Conservation (phyloP, 1,140 invertebrate species). For the Pantala flavescens region DNA sequence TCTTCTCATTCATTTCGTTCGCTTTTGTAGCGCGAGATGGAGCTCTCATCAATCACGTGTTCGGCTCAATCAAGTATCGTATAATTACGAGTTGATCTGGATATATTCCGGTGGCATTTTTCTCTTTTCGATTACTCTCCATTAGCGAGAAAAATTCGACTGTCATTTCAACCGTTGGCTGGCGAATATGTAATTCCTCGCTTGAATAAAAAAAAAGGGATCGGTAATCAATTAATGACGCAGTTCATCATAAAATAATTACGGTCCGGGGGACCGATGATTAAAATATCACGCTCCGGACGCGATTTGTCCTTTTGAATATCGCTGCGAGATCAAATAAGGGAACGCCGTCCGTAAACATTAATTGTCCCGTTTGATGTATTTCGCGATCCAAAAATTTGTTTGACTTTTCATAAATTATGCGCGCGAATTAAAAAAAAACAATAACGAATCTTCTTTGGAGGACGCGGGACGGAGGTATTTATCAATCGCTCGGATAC, state of each 20-base stretch:
- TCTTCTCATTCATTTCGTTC: neutral
- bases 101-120: slow-evolving; percentile 9
- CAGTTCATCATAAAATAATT: neutral
- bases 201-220: neutral
- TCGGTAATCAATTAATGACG: slow-evolving; percentile 1
- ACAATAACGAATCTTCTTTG: no score
- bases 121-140: slow-evolving; percentile 9
- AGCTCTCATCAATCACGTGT: neutral
- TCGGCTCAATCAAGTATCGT: neutral
- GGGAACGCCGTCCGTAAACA: no score
- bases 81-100: slow-evolving; percentile 9
- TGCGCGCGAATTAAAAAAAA: no score
- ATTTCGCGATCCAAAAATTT: no score
- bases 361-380: no score
- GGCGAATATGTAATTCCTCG: neutral
- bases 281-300: neutral
- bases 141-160: neutral
- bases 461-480: no score
- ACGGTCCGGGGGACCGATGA: neutral
- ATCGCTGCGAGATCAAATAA: neutral
- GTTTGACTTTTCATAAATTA: no score
- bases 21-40: neutral
- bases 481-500: no score
- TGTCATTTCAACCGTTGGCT: neutral
- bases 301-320: neutral